Evolutionary conservation across 2,797 vertebrate genomes (phyloP).

Genomic region (Bucorvus abyssinicus): DNA sequence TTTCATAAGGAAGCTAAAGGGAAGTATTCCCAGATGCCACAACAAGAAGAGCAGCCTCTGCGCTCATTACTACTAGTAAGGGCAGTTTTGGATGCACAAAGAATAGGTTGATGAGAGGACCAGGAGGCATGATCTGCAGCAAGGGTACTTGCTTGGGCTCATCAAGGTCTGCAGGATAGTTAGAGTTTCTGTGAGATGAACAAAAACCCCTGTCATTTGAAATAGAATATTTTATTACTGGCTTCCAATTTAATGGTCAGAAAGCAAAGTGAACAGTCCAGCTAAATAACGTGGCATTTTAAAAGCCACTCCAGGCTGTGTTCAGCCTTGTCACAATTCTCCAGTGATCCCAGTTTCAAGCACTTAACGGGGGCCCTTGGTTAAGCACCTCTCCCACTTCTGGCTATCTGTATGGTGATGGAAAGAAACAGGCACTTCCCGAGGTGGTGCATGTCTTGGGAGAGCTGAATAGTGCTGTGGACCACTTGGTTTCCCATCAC

Average conservation of each 20-base stretch:
- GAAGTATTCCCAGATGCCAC: not conserved
- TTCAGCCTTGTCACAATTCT: not conserved
- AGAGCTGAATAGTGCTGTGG: fast-evolving
- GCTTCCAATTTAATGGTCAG: not conserved
- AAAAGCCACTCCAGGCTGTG: not conserved
- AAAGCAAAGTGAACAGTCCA: not conserved
- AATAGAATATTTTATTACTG: not conserved
- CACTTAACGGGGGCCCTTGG: not conserved
- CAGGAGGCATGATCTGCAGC: not conserved
- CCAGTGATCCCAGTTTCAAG: not conserved
- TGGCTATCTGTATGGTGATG: not conserved
- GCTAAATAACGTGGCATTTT: not conserved
- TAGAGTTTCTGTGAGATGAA: not conserved
- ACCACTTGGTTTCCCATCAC: not conserved
- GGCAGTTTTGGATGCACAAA: not conserved
- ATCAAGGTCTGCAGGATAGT: not conserved
- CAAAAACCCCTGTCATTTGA: not conserved
- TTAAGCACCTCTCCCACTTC: not conserved
- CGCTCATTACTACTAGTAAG: not conserved
- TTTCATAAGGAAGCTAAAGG: slow-evolving; percentile 1
- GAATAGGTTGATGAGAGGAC: not conserved
- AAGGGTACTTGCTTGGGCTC: not conserved
- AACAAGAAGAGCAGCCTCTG: not conserved
- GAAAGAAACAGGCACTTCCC: not conserved
- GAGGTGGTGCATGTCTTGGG: not conserved